Evolutionary conservation across 2,113 vertebrate species (phyloP).

Genomic region (Mungos mungo): DNA sequence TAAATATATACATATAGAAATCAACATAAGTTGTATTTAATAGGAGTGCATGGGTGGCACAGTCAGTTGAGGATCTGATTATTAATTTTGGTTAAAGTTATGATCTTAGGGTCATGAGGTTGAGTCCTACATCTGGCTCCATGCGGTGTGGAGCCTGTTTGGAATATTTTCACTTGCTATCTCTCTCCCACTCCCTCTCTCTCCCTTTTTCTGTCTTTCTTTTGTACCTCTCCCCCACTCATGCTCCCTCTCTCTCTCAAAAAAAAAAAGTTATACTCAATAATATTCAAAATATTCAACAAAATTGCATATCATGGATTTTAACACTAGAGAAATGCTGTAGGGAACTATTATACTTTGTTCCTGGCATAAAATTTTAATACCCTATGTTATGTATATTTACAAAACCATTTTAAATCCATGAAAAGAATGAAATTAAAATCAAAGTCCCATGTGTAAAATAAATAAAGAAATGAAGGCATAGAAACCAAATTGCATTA

Average conservation of each 20-base stretch:
- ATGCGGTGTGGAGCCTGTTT: no score
- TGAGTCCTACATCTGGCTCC: no score
- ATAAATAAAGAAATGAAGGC: not conserved
- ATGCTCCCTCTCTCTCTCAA: no score
- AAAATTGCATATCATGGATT: not conserved
- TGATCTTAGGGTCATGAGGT: no score
- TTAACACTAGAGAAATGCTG: not conserved
- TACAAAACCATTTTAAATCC: slow-evolving; percentile 30
- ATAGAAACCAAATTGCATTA: not conserved
- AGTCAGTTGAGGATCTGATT: no score
- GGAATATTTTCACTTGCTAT: no score
- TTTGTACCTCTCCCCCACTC: no score
- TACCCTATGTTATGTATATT: not conserved
- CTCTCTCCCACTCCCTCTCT: no score
- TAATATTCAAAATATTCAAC: not conserved
- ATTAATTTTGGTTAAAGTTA: no score
- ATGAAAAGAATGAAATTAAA: not conserved
- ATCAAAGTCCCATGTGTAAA: not conserved
- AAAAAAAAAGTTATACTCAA: not conserved
- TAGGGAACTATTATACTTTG: not conserved
- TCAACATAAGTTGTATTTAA: not conserved
- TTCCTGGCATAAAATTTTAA: not conserved
- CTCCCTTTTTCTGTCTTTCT: no score
- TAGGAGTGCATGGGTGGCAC: no score
- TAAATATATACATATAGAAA: not conserved